phyloP scores from a whole-genome alignment of 2,888 invertebrate genomes.

The Himalopsyche kuldschensis region DNA sequence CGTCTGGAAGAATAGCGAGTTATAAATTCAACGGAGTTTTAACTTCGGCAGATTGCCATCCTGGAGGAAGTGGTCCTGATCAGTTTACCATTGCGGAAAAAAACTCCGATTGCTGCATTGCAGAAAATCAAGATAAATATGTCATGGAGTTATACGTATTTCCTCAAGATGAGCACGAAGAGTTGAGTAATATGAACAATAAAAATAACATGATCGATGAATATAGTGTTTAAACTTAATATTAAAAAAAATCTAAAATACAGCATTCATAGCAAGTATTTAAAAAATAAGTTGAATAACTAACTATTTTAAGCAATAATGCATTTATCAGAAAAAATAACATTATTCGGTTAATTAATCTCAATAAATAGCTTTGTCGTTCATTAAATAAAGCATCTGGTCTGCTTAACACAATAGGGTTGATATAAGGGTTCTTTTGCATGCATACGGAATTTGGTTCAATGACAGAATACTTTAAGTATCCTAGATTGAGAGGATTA shows the following conservation, averaged over 20 bases:
- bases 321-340: too few relatives aligned
- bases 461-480: too few relatives aligned
- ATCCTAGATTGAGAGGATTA: too few relatives aligned
- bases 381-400: too few relatives aligned
- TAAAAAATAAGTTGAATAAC: too few relatives aligned
- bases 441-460: too few relatives aligned
- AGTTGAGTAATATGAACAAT: neutral
- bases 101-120: neutral
- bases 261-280: too few relatives aligned
- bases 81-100: neutral
- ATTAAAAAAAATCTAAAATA: neutral
- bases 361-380: too few relatives aligned
- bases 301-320: too few relatives aligned
- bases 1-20: neutral
- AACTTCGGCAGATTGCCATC: neutral
- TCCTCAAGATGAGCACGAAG: neutral
- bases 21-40: neutral
- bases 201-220: neutral
- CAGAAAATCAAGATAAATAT: neutral
- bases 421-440: too few relatives aligned
- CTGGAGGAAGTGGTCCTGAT: neutral
- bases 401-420: too few relatives aligned
- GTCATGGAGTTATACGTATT: conserved; percentile 18
- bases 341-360: too few relatives aligned
- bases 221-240: neutral